Evolutionary conservation across 2,888 invertebrate genomes (phyloP), one percentile per base, ranked within the genome.

Genomic region (Metopia argyrocephala): DNA sequence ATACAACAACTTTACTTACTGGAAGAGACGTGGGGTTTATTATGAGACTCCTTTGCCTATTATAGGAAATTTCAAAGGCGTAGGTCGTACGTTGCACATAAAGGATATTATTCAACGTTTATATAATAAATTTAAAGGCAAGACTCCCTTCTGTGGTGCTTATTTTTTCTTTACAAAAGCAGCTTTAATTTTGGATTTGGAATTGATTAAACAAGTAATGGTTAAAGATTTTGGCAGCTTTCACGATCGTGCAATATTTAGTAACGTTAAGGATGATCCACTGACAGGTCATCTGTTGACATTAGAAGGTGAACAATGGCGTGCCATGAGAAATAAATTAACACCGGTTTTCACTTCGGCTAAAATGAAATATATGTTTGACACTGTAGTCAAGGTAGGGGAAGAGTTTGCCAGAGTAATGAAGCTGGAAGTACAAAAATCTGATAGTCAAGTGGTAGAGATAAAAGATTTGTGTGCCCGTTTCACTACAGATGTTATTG

Each of bases 321-420:
- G 89, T 61, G 85, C 87, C 18, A 83, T 92, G 54, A 86, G 92
- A 15, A 84, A 86, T 0, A 91, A 91, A 62, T 75, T 92, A 27
- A 90, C 91, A 0, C 91, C 92, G 0, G 90, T 91, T 0, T 92
- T 92, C 68, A 91, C 91, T 1, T 89, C 91, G 0, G 91, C 91
- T 5, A 92, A 91, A 84, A 91, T 92, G 87, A 91, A 91, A 80
- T 87, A 85, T 27, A 91, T 92, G 91, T 91, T 91, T 61, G 7
- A 76, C 0, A 82, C 79, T 3, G 71, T 83, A 15, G 76, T 76
- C 3, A 59, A 70, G 52, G 75, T 83, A 7, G 76, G 74, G 4
- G 48, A 78, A 1, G 56, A 28, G n/a, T 52, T 83, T 0, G 38
- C 38, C 9, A 0, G 3, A 1, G 15, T 15, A 12, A 12, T 38